phyloP scores from a whole-genome alignment of 2,113 vertebrate species.

The Clarias macrocephalus region DNA sequence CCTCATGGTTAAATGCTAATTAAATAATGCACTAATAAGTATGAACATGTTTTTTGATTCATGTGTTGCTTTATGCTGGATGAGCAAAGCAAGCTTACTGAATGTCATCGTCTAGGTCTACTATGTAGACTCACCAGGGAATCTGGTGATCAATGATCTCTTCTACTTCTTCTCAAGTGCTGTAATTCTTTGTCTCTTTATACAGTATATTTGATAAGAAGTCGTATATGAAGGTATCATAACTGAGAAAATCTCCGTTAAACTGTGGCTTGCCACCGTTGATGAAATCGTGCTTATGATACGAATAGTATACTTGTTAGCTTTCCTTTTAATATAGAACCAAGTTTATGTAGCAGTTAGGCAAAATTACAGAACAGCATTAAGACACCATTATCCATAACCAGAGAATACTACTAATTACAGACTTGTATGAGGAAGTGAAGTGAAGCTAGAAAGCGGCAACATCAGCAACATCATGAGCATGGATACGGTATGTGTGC shows the following conservation, averaged over 20 bases:
- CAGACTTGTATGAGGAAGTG: not conserved
- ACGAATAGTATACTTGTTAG: not conserved
- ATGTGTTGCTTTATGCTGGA: not conserved
- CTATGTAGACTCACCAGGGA: not conserved
- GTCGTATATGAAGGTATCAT: not conserved
- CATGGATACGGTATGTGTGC: slow-evolving; percentile 60
- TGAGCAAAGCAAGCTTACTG: not conserved
- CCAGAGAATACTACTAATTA: not conserved
- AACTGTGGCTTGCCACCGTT: not conserved
- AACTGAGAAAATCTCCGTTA: not conserved
- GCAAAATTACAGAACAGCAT: not conserved
- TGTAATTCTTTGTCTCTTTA: not conserved
- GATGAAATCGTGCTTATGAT: not conserved
- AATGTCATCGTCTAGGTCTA: no score
- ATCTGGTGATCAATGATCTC: not conserved
- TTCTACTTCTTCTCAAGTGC: not conserved
- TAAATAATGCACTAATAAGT: not conserved
- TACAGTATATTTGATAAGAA: not conserved
- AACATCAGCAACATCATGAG: slow-evolving; percentile 45
- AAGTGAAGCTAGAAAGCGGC: not conserved
- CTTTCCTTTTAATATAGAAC: not conserved
- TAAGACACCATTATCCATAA: not conserved
- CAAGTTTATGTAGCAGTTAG: not conserved
- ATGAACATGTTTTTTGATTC: not conserved
- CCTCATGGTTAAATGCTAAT: not conserved